Percentiles rank a stretch among this genome's conserved stretches.
These are phyloP conservation scores for Drosophila mimica DNA, from an alignment of 2,888 invertebrate genomes.

Conservation along the genomic window DNA sequence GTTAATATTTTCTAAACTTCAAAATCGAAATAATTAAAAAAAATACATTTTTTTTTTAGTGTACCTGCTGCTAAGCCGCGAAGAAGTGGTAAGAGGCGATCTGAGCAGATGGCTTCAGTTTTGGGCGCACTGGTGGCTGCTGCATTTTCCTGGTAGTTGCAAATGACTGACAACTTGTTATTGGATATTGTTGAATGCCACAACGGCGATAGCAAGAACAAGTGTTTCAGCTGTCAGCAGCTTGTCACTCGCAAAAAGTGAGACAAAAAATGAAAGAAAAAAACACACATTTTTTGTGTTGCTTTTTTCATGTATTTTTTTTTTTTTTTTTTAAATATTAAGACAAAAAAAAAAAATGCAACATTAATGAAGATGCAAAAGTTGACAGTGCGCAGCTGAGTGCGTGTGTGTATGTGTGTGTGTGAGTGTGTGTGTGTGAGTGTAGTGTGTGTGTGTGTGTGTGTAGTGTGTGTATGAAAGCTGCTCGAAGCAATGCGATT, in stretches of 20 bases:
- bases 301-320: background rate
- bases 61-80: constrained; percentile 3
- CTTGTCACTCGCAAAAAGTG: constrained; percentile 52
- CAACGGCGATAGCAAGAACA: constrained; percentile 33
- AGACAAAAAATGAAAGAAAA: constrained; percentile 22
- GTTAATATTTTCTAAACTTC: no score
- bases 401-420: constrained; percentile 17
- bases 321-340: background rate
- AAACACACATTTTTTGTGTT: background rate
- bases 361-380: constrained; percentile 80
- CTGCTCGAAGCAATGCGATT: constrained; percentile 63
- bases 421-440: constrained; percentile 28
- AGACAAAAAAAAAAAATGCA: constrained; percentile 43
- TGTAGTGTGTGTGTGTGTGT: constrained; percentile 28
- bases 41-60: background rate
- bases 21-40: no score
- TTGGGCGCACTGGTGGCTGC: constrained; percentile 10
- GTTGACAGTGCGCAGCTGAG: constrained; percentile 68
- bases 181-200: constrained; percentile 71
- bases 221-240: constrained; percentile 54
- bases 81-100: constrained; percentile 1
- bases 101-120: constrained; percentile 18
- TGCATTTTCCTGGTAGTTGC: constrained; percentile 58
- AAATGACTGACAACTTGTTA: constrained; percentile 59
- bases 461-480: constrained; percentile 43